Base-by-base conservation (phyloP, 2,888 invertebrate species). In the Lasius fuliginosus region DNA sequence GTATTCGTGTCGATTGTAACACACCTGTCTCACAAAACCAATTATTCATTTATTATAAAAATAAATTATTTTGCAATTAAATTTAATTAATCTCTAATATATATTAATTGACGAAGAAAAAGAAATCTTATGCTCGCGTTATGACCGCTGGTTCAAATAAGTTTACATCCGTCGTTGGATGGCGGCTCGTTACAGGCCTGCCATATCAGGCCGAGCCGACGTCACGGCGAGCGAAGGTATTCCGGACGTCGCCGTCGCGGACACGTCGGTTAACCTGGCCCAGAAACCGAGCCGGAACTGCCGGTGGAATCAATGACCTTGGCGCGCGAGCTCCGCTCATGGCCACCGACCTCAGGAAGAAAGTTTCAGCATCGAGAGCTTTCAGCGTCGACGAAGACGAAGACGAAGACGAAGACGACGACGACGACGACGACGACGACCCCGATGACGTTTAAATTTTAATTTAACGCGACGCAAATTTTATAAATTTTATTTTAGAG, bases 281-380 rank as follows among this genome's bases (percentile, higher is more conserved):
- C 93, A 94, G 94, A 94, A 94, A 94, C 88, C 88, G 89, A 94
- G 92, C 94, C 94, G 94, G 94, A 94, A 94, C 94, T 93, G 90
- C 88, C 88, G 89, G 87, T 91, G 93, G 94, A 94, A 94, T 94
- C 94, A 94, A 94, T 94, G 94, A 94, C 94, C 94, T 94, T 94
- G 94, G 92, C 91, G 90, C 90, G 90, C 86, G 86, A 83, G 81
- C 67, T 74, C 85, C 74, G 85, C 85, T 86, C 84, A 74, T 85
- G 83, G 64, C 62, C 69, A 77, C 56, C 84, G 84, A 81, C 81
- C 77, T 53, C 87, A 60, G 73, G 86, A 90, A 83, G 90, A 90
- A 90, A 90, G 84, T 90, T 84, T 75, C 85, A 83, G 68, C 75
- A 42, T 40, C 46, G 62, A 64, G 53, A 69, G 82, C 64, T 76